Evolutionary conservation across 1,140 invertebrate species (phyloP), one percentile per base, ranked within the genome.

Genomic region (Orussus abietinus): DNA sequence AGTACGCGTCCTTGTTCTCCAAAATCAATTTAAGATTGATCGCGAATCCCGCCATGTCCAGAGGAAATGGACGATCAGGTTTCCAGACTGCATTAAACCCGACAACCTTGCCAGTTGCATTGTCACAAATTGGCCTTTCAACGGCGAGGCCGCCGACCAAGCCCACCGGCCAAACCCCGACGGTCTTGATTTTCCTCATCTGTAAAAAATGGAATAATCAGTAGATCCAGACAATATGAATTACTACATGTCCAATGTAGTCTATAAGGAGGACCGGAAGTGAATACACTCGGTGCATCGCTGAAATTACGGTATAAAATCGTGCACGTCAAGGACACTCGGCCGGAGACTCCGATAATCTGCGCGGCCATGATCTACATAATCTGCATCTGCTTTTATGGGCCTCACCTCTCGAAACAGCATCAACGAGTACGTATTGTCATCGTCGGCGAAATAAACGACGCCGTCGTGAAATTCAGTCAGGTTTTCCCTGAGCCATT

Each of bases 31-130:
- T 77, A 2, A 96, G 64, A 69, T 93, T 95, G 9, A 99, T 85
- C 10, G 92, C 94, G 75, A 99, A 99, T 1, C 92, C 95, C 2
- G 96, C 96, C 96, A 99, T 99, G 59, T 99, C 97, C 17, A 96
- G 84, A 3, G 96, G 92, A 77, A 98, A 99, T 1, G 86, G 84
- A 51, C 96, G 74, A 43, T 92, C 82, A 0, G 91, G 86, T 51
- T 88, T 86, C 90, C 90, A 97, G 2, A 78, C 80, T 9, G 83
- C 82, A 66, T 86, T 88, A 72, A 88, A 97, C 6, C 88, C 87
- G 11, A 78, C 77, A 2, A 98, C 90, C 69, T 88, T 82, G 5
- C 77, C 80, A 4, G 80, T 82, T 1, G 66, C 58, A 10, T 72
- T 66, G 52, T 83, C 77, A 1, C 94, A 77, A 11, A 87, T 64